phyloP scores from a whole-genome alignment of 2,797 vertebrate genomes.

The Sparidentex hasta region DNA sequence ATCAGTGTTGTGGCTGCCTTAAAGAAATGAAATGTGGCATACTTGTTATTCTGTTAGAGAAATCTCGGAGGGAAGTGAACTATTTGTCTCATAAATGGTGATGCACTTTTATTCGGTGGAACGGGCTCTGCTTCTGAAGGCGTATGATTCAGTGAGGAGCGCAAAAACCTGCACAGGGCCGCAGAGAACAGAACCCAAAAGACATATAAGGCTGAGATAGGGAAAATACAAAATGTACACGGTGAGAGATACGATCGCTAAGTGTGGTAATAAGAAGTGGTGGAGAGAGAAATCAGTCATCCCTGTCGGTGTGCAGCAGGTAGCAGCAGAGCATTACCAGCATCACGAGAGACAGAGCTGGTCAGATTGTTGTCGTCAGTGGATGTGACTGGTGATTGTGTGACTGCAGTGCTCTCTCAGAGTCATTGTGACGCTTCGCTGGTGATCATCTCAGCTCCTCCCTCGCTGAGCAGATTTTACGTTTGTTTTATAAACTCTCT shows the following conservation, averaged over 20 bases:
- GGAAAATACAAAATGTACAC: slow-evolving; percentile 34
- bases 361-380: slow-evolving; percentile 16
- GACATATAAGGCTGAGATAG: slow-evolving; percentile 43
- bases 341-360: not conserved
- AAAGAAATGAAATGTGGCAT: slow-evolving; percentile 12
- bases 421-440: slow-evolving; percentile 6
- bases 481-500: slow-evolving; percentile 46
- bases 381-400: slow-evolving; percentile 20
- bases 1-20: not conserved
- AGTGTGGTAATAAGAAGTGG: slow-evolving; percentile 28
- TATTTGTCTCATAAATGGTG: slow-evolving; percentile 37
- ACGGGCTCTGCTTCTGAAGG: slow-evolving; percentile 22
- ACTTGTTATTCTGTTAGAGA: slow-evolving; percentile 32
- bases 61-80: not conserved
- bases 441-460: slow-evolving; percentile 27
- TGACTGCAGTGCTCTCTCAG: not conserved
- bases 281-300: slow-evolving; percentile 41
- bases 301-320: slow-evolving; percentile 21
- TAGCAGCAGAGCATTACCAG: slow-evolving; percentile 32
- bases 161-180: slow-evolving; percentile 10
- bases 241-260: slow-evolving; percentile 24
- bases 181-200: slow-evolving; percentile 25
- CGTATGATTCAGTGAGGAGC: slow-evolving; percentile 23
- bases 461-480: not conserved
- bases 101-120: slow-evolving; percentile 24